phyloP scores from a whole-genome alignment of 2,113 vertebrate genomes.

The western clawed frog (Xenopus tropicalis) region UCB_Xtro_10.0 CM004449.2:30465001-30465500 shows the following conservation, averaged over 20 bases:
- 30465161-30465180: too few relatives aligned
- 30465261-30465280: not conserved
- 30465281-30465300: not conserved
- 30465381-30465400: slow-evolving; percentile 11
- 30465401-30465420: slow-evolving; percentile 1
- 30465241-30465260: not conserved
- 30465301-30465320: slow-evolving; percentile 4
- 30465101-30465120: too few relatives aligned
- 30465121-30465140: too few relatives aligned
- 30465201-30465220: not conserved
- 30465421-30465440: not conserved
- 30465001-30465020: too few relatives aligned
- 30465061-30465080: too few relatives aligned
- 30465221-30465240: not conserved
- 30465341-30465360: not conserved
- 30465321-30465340: not conserved
- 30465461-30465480: not conserved
- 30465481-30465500: slow-evolving; percentile 1
- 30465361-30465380: not conserved
- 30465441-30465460: slow-evolving; percentile 7
- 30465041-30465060: too few relatives aligned
- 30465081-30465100: too few relatives aligned
- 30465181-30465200: not conserved
- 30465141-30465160: too few relatives aligned
- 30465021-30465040: too few relatives aligned